A percentile compares a stretch with the other conserved stretches of the same genome.
These are phyloP conservation scores for Echeneis naucrates DNA, from an alignment of 2,797 vertebrate species.

Conservation along the genomic window DNA sequence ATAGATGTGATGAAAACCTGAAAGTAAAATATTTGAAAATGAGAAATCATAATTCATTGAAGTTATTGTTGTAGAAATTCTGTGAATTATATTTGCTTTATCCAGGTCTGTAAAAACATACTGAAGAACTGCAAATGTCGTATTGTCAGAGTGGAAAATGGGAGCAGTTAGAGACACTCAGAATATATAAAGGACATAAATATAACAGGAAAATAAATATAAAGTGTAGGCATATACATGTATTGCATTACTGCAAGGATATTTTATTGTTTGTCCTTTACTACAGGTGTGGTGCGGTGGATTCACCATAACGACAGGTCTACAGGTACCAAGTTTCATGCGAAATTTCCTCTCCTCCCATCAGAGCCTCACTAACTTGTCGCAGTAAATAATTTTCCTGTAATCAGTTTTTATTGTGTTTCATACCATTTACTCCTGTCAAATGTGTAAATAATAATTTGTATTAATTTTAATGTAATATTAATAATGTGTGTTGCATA, in stretches of 20 bases:
- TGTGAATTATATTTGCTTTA: background rate
- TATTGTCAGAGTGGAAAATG: no score
- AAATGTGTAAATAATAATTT: no score
- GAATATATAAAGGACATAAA: no score
- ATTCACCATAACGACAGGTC: constrained; percentile 88
- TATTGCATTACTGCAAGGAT: background rate
- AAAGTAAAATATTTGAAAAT: no score
- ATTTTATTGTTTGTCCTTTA: background rate
- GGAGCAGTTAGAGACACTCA: no score
- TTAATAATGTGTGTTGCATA: background rate
- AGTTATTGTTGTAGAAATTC: no score
- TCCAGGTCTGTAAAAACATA: no score
- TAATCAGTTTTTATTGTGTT: no score
- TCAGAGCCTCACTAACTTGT: constrained; percentile 56
- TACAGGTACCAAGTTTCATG: constrained; percentile 93
- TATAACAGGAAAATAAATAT: background rate
- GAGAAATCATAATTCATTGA: no score
- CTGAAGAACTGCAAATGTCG: no score
- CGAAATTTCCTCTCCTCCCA: constrained; percentile 88
- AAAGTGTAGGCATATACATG: background rate
- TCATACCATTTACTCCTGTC: no score
- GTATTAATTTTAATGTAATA: background rate
- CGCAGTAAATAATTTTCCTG: constrained; percentile 32
- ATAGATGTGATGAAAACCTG: no score
- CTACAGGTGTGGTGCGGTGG: constrained; percentile 95